A percentile compares a stretch with the other conserved stretches of the same genome.
These are phyloP conservation scores for Ispidina picta DNA, from an alignment of 2,797 vertebrate species.

Conservation along the genomic window DNA sequence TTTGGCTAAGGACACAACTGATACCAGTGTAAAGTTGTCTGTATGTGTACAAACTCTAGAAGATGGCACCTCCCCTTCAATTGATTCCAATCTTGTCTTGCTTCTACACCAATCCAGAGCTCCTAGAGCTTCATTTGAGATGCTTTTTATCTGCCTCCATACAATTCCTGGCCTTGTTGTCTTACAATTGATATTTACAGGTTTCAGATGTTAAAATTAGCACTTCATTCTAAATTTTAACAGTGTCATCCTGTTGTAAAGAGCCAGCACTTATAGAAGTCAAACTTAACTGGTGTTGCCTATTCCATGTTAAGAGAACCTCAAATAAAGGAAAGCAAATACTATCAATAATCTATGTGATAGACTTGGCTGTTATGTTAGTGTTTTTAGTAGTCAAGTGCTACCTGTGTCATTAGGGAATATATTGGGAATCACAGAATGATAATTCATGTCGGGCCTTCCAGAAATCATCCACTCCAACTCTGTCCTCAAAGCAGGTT, in stretches of 20 bases:
- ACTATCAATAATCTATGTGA: not conserved
- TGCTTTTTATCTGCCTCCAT: not conserved
- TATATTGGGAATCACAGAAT: not conserved
- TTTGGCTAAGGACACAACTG: not conserved
- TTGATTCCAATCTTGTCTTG: not conserved
- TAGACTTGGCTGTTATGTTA: not conserved
- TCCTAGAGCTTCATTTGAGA: not conserved
- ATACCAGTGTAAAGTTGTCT: not conserved
- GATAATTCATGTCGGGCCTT: not conserved
- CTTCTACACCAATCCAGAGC: not conserved
- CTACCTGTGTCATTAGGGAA: constrained; percentile 41
- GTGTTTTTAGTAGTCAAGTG: constrained; percentile 44
- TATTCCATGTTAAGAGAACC: not conserved
- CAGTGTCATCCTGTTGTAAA: not conserved
- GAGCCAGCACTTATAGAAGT: not conserved
- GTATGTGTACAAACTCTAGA: not conserved
- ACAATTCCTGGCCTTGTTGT: not conserved
- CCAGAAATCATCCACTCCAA: not conserved
- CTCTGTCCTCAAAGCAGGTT: not conserved
- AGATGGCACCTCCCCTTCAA: not conserved
- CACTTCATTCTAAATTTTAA: not conserved
- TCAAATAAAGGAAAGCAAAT: not conserved
- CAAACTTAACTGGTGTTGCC: not conserved
- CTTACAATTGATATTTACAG: not conserved
- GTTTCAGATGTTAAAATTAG: not conserved